phyloP scores from a whole-genome alignment of 37 sponge, comb jelly and placozoan genomes.

The Cliona cf. orientalis region DNA sequence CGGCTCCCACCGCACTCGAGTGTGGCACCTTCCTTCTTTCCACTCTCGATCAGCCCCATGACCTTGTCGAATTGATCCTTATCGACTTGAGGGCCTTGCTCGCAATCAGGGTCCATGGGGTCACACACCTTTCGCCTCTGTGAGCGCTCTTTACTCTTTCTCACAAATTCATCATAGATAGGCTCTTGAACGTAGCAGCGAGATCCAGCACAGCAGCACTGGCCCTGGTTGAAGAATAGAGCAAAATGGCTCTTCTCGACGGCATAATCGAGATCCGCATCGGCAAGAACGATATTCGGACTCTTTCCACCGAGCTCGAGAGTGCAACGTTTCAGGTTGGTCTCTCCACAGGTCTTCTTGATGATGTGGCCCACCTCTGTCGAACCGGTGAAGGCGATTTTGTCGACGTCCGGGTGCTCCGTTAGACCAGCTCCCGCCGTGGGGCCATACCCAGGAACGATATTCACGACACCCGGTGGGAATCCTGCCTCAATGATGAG shows the following conservation, averaged over 20 bases:
- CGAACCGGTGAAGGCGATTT: conserved; percentile 97
- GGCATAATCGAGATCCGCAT: conserved; percentile 94
- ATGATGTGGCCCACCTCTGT: conserved; percentile 97
- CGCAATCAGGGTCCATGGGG: conserved; percentile 74
- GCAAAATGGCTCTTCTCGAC: conserved; percentile 92
- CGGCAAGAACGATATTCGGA: conserved; percentile 93
- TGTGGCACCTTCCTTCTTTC: conserved; percentile 95
- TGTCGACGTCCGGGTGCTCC: conserved; percentile 89
- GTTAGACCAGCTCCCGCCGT: conserved; percentile 97
- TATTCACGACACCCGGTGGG: conserved; percentile 96
- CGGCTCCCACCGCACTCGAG: conserved; percentile 94
- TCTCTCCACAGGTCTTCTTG: conserved; percentile 90
- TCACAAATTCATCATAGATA: conserved; percentile 97
- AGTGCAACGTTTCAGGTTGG: conserved; percentile 94
- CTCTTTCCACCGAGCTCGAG: conserved; percentile 99
- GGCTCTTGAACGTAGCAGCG: conserved; percentile 92
- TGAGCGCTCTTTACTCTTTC: conserved; percentile 80
- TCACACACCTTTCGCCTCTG: conserved; percentile 78
- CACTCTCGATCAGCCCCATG: conserved; percentile 91
- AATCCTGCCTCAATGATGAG: conserved; percentile 94
- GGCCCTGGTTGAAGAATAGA: conserved; percentile 98
- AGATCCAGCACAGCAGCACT: conserved; percentile 99
- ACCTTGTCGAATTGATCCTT: conserved; percentile 96
- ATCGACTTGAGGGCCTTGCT: conserved; percentile 98
- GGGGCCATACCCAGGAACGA: conserved; percentile 95